Percentiles rank a stretch among this genome's conserved stretches.
Conservation (phyloP, 2,888 invertebrate species). For the Caenorhabditis japonica region DNA sequence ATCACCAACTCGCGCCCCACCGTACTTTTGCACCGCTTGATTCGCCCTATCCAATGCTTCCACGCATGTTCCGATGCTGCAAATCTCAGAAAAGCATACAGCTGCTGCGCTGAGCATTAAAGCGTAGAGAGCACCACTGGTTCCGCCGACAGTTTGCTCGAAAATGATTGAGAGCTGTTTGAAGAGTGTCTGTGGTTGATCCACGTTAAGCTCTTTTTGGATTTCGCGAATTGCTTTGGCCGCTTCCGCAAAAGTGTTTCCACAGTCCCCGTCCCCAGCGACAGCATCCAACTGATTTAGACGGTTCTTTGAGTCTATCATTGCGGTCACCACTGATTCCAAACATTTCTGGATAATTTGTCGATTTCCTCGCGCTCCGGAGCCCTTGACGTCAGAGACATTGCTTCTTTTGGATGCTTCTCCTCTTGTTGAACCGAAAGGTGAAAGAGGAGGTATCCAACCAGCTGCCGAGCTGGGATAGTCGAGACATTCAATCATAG, state of each 20-base stretch:
- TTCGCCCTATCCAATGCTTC: conserved; percentile 56
- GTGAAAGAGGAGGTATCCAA: conserved; percentile 20
- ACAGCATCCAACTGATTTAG: conserved; percentile 83
- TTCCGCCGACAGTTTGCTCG: conserved; percentile 71
- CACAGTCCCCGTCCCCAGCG: conserved; percentile 86
- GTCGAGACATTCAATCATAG: conserved; percentile 36
- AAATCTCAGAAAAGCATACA: conserved; percentile 30
- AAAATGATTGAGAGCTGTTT: conserved; percentile 66
- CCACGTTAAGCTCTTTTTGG: conserved; percentile 15
- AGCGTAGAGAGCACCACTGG: conserved; percentile 73
- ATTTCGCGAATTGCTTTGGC: conserved; percentile 33
- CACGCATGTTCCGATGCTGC: conserved; percentile 4
- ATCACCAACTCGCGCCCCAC: conserved; percentile 84
- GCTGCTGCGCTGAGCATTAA: conserved; percentile 65
- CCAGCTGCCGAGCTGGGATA: conserved; percentile 46
- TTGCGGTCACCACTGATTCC: conserved; percentile 78
- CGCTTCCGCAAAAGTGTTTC: conserved; percentile 78
- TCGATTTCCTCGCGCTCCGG: conserved; percentile 1
- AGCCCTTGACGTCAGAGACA: background rate
- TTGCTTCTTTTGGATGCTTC: background rate
- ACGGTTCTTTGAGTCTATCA: conserved; percentile 82
- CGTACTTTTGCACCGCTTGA: conserved; percentile 80
- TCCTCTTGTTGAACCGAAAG: background rate
- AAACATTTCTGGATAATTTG: conserved; percentile 36
- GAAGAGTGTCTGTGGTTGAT: conserved; percentile 58